Percentiles rank a stretch among this genome's conserved stretches.
phyloP scores from a whole-genome alignment of 2,113 vertebrate species.

The Girardinichthys multiradiatus region DNA sequence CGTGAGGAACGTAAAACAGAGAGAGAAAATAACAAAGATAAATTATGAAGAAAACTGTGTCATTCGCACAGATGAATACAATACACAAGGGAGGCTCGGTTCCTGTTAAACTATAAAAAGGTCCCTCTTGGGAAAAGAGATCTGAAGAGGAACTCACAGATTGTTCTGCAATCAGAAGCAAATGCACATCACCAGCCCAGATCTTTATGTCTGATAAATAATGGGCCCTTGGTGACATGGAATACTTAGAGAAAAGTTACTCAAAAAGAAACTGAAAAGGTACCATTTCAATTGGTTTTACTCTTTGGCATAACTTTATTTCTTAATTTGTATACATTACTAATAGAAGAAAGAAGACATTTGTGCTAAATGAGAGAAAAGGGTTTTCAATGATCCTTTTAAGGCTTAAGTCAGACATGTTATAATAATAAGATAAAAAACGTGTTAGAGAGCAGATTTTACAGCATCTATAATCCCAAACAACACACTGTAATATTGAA shows the following conservation, averaged over 20 bases:
- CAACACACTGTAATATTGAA: too few relatives aligned
- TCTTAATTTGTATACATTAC: not conserved
- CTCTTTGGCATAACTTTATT: not conserved
- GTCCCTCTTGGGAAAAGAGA: slow-evolving; percentile 70
- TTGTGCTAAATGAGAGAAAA: not conserved
- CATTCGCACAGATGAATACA: slow-evolving; percentile 67
- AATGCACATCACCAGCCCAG: slow-evolving; percentile 59
- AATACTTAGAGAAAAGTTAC: slow-evolving; percentile 61
- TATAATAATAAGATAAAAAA: too few relatives aligned
- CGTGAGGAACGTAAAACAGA: slow-evolving; percentile 42
- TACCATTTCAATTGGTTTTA: slow-evolving; percentile 9
- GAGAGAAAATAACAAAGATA: slow-evolving; percentile 57
- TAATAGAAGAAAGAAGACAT: not conserved
- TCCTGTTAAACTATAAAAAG: slow-evolving; percentile 78
- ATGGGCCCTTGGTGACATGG: slow-evolving; percentile 40
- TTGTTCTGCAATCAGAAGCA: slow-evolving; percentile 68
- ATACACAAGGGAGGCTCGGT: slow-evolving; percentile 72
- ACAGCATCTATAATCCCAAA: too few relatives aligned
- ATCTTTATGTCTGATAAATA: slow-evolving; percentile 70
- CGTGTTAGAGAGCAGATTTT: too few relatives aligned
- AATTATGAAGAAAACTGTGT: slow-evolving; percentile 73
- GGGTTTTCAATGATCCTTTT: not conserved
- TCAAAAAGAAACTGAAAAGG: slow-evolving; percentile 7
- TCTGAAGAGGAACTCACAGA: slow-evolving; percentile 73
- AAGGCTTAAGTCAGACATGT: too few relatives aligned